Percentiles rank a stretch among this genome's conserved stretches.
Evolutionary conservation across 1,140 invertebrate genomes (phyloP).

Genomic region (Polyergus mexicanus): DNA sequence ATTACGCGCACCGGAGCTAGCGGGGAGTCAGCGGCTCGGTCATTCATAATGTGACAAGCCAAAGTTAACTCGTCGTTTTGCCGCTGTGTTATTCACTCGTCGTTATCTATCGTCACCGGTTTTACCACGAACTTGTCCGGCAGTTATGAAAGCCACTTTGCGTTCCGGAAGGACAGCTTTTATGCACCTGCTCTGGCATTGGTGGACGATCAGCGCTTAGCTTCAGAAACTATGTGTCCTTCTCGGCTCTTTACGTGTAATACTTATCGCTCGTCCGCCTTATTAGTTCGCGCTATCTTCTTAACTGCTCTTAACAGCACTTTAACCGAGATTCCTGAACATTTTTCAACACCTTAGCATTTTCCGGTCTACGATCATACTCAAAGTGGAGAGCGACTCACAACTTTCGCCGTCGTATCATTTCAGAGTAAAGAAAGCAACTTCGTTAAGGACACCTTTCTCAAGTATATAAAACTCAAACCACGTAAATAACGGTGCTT

Average conservation of each 20-base stretch:
- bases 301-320: conserved; percentile 55
- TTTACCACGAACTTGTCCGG: conserved; percentile 27
- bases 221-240: neutral
- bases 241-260: conserved; percentile 13
- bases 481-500: conserved; percentile 48
- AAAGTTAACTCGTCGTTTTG: conserved; percentile 16
- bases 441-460: conserved; percentile 38
- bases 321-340: conserved; percentile 55
- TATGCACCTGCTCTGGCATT: conserved; percentile 13
- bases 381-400: conserved; percentile 46
- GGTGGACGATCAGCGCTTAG: conserved; percentile 39
- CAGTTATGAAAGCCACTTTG: conserved; percentile 49
- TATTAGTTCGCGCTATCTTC: conserved; percentile 60
- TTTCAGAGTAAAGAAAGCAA: conserved; percentile 34
- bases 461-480: conserved; percentile 39
- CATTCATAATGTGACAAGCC: conserved; percentile 57
- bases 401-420: conserved; percentile 51
- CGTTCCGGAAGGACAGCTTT: conserved; percentile 13
- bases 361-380: conserved; percentile 51
- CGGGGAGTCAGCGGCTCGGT: conserved; percentile 5
- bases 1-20: conserved; percentile 35
- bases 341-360: conserved; percentile 37
- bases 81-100: conserved; percentile 62
- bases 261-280: conserved; percentile 64
- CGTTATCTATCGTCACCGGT: conserved; percentile 54